Conservation (phyloP, 1,140 invertebrate genomes). For the Macrocentrus cingulum region DNA sequence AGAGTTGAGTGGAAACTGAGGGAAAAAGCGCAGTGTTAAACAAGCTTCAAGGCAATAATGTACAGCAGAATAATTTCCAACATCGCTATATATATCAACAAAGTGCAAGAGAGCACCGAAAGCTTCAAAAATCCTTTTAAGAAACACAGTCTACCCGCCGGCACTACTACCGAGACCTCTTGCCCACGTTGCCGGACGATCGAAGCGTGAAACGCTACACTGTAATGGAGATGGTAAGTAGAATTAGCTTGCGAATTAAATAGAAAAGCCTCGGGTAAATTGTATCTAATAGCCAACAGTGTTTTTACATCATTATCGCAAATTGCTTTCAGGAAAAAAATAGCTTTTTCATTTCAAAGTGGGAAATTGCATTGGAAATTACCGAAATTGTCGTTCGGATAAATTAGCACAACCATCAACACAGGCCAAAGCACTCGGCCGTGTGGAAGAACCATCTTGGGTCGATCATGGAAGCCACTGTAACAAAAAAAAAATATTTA, state of each 20-base stretch:
- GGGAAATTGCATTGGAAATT: slow-evolving; percentile 31
- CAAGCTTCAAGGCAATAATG: slow-evolving; percentile 5
- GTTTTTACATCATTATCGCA: too few relatives aligned
- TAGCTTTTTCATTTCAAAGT: too few relatives aligned
- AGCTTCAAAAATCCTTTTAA: too few relatives aligned
- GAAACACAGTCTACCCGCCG: too few relatives aligned
- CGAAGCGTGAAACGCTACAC: too few relatives aligned
- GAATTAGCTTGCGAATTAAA: too few relatives aligned
- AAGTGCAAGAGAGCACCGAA: neutral
- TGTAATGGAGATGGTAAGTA: too few relatives aligned
- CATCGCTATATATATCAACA: neutral
- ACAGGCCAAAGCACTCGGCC: slow-evolving; percentile 39
- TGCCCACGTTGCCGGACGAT: too few relatives aligned
- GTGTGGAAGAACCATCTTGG: slow-evolving; percentile 44
- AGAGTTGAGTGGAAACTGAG: slow-evolving; percentile 15
- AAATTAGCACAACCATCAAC: slow-evolving; percentile 46
- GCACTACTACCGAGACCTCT: too few relatives aligned
- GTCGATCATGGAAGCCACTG: slow-evolving; percentile 40
- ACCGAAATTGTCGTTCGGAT: slow-evolving; percentile 50
- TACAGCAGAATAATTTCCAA: neutral
- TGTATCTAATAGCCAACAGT: too few relatives aligned
- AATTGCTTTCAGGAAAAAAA: too few relatives aligned
- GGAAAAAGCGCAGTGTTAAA: slow-evolving; percentile 15
- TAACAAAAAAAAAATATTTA: slow-evolving; percentile 28
- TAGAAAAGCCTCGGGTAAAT: too few relatives aligned